These are phyloP conservation scores for Cynocephalus volans DNA, from an alignment of 2,113 vertebrate genomes.

Conservation along the genomic window DNA sequence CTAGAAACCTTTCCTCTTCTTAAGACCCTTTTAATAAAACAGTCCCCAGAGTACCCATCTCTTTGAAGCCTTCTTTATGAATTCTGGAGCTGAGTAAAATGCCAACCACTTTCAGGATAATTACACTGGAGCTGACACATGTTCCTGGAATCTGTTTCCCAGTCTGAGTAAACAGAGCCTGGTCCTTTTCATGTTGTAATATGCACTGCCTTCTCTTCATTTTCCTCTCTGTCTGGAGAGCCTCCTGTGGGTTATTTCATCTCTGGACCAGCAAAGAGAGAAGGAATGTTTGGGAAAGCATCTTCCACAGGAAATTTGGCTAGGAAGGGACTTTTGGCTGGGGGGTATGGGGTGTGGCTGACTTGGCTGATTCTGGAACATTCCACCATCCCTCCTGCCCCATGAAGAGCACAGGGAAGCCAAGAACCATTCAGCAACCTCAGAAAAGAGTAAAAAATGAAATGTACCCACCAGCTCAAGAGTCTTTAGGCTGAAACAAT, in stretches of 20 bases:
- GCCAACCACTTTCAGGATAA: conserved; percentile 57
- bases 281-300: conserved; percentile 14
- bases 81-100: conserved; percentile 55
- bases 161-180: conserved; percentile 40
- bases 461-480: neutral
- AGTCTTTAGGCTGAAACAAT: neutral
- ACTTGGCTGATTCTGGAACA: neutral
- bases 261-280: neutral
- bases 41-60: neutral
- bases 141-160: conserved; percentile 51
- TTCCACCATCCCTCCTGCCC: neutral
- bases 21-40: conserved; percentile 76
- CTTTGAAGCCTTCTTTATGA: conserved; percentile 74
- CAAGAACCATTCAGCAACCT: neutral
- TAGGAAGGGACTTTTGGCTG: neutral
- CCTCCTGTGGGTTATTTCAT: conserved; percentile 43
- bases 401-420: neutral
- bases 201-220: neutral
- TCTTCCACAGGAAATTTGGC: conserved; percentile 11
- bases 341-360: neutral
- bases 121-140: conserved; percentile 56
- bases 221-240: neutral
- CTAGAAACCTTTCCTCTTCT: conserved; percentile 60
- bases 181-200: conserved; percentile 29
- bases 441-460: conserved; percentile 2